Evolutionary conservation across 2,113 vertebrate species (phyloP), one percentile per base, ranked within the genome.

Genomic region (Malurus elegans): DNA sequence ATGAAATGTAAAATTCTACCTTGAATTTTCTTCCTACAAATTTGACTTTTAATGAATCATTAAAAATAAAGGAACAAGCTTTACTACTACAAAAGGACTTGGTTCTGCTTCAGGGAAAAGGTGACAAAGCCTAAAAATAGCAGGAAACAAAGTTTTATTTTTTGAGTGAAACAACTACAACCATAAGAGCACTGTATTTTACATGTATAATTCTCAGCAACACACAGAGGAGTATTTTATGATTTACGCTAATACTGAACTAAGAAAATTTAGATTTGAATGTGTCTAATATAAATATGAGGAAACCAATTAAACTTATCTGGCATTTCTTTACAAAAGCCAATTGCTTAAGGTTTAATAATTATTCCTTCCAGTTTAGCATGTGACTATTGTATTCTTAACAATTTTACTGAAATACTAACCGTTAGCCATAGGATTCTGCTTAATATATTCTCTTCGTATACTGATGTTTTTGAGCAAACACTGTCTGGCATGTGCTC

Each of bases 391-490:
- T n/a, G 32, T 36, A 45, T 51, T 71, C 15, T 24, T 44, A 66
- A 56, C 29, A 69, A 53, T n/a, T 89, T 40, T 47, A 50, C 26
- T 38, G 57, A 61, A 84, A 94, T 70, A 98, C 98, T 96, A 62
- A 99, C 99, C 99, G 14, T 99, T 98, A 97, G 99, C 98, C 80
- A 99, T 98, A 21, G 99, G 99, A 91, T 99, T 99, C 95, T 99
- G 99, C 93, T 99, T 99, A 96, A 99, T 99, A 97, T 98, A 99
- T 85, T 99, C 99, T 96, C 99, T 98, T 84, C 99, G 99, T 97
- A 99, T 99, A 86, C 99, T 99, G 97, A 99, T 99, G 97, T 99
- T 99, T 97, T 99, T 99, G 38, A 99, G 98, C 80, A 99, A 98
- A 97, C 99, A 99, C 97, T 99, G 99, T 78, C 99, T 98, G 94